Conservation (phyloP, 2,113 vertebrate species). For the Alligator mississippiensis region DNA sequence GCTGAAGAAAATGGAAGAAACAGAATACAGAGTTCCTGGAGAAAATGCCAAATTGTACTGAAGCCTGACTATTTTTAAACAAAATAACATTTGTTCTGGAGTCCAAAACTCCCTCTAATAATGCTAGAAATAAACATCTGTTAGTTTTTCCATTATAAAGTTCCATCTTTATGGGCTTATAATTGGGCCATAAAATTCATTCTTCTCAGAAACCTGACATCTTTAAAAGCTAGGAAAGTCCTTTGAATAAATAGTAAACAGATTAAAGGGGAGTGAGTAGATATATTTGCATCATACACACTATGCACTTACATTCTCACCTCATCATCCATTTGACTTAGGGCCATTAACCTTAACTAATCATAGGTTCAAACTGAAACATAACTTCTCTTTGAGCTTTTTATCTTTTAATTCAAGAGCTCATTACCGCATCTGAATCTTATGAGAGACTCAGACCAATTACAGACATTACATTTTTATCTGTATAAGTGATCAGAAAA, state of each 20-base stretch:
- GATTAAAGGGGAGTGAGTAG: constrained; percentile 50
- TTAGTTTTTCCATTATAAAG: constrained; percentile 55
- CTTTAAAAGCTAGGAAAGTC: constrained; percentile 62
- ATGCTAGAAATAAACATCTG: constrained; percentile 61
- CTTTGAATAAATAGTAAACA: constrained; percentile 54
- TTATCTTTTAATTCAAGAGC: neutral
- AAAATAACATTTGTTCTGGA: constrained; percentile 41
- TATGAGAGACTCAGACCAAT: too few relatives aligned
- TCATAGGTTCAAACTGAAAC: constrained; percentile 47
- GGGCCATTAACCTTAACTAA: constrained; percentile 21
- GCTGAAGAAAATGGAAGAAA: constrained; percentile 45
- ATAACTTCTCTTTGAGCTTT: constrained; percentile 36
- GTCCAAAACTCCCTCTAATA: constrained; percentile 39
- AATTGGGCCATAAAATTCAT: constrained; percentile 62
- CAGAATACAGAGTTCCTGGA: constrained; percentile 33
- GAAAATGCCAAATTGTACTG: constrained; percentile 48
- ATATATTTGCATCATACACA: constrained; percentile 13
- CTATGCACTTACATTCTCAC: constrained; percentile 14
- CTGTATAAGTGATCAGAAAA: too few relatives aligned
- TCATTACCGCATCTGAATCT: neutral
- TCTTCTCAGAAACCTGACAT: constrained; percentile 62
- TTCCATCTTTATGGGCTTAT: constrained; percentile 58
- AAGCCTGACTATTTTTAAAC: constrained; percentile 61
- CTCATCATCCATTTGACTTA: constrained; percentile 23
- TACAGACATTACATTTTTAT: too few relatives aligned